Evolutionary conservation across 2,113 vertebrate genomes (phyloP), one percentile per base, ranked within the genome.

Genomic region (Fregata magnificens): DNA sequence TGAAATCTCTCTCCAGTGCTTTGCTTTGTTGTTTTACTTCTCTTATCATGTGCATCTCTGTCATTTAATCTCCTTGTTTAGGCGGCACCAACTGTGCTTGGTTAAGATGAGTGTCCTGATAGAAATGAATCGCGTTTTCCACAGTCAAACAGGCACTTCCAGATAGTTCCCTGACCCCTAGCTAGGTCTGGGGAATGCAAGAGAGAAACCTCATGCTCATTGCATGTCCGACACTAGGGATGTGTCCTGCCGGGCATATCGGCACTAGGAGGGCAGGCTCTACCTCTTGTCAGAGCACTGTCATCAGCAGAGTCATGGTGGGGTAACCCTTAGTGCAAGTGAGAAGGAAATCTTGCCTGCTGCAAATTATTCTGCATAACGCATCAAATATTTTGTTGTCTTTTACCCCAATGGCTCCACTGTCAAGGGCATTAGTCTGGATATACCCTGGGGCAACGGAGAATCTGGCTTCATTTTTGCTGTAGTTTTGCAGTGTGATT

Each of bases 1-100:
- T 84, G 86, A 78, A 92, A 82, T 85, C 24, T 63, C 47, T 52
- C 40, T n/a, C 70, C 9, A 17, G 42, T 40, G 49, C 21, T 84
- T 96, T 80, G 61, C 89, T 88, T 84, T 89, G 84, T 78, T 95
- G 71, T 88, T 91, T 94, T 86, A 44, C 44, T 73, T 90, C 91
- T 70, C 63, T 82, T 82, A 58, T 62, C 91, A 9, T 1, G 0
- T 76, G n/a, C 56, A 61, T 86, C 78, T 82, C 63, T 83, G 80
- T 86, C 88, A 86, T 67, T 95, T 88, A 88, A 90, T 94, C 88
- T 88, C 82, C 65, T 52, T 82, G 76, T 45, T 94, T 45, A 77
- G 86, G 63, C 11, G 4, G 76, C 79, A 89, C 61, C 73, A 36
- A 24, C 77, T 83, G 47, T 78, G 82, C 79, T 70, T 70, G 45